Base-by-base conservation (phyloP, 2,797 vertebrate species). In the Crenichthys baileyi region DNA sequence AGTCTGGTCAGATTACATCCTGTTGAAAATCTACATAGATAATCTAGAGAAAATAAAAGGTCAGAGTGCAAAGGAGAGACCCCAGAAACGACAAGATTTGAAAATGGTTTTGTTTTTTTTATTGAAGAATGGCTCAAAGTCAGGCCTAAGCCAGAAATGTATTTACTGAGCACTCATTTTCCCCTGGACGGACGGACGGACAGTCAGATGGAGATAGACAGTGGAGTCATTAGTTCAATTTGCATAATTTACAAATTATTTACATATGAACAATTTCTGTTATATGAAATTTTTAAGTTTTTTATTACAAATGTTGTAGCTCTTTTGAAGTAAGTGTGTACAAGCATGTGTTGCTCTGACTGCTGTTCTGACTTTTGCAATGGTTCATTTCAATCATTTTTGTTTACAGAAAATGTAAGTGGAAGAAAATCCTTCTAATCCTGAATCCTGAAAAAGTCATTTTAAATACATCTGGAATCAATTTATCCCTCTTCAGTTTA, bases 391-490 rank as follows among this genome's bases (percentile, higher is more conserved):
- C 48, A 85, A 39, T n/a, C 9, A 73, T 80, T 79, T 73, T 78
- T 80, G 75, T 82, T 90, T 78, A 84, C 36, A 36, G 29, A 41
- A 73, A 83, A 61, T 79, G 15, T 68, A 84, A 73, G 63, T 65
- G 22, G 22, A 73, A 51, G 36, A 76, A 48, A 55, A 72, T 82
- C 51, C 39, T 29, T 67, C 61, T n/a, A 31, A 29, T 41, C n/a
- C 16, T 36, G 67, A 80, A 61, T 78, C 15, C 72, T 80, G 67
- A 89, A 92, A 76, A 29, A 72, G 55, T 75, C 24, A 88, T 85
- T 80, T 76, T 56, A 79, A 81, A 78, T 78, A 80, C 91, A 94
- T 93, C 90, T 94, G 93, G 91, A 87, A 44, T 77, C 71, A 70
- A 91, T 94, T 87, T 79, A 36, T 63, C 61, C 41, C 18, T 68